Conservation (phyloP, 2,888 invertebrate genomes). For the Cotesia congregata region DNA sequence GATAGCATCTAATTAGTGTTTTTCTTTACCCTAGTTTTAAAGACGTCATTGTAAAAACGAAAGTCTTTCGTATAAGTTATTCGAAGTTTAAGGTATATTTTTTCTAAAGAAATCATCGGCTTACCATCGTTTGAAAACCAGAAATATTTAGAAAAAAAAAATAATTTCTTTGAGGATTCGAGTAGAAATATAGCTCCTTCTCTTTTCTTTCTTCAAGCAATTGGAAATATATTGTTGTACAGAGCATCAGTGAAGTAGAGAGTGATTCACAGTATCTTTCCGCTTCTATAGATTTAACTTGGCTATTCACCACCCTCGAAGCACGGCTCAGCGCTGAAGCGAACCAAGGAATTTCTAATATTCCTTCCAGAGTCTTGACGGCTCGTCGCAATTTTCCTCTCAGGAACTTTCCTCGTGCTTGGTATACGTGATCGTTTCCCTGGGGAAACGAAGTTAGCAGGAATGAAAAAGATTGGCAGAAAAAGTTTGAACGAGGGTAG, state of each 20-base stretch:
- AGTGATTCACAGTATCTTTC: conserved; percentile 24
- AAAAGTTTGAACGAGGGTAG: conserved; percentile 5
- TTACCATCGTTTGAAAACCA: no score
- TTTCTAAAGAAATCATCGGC: no score
- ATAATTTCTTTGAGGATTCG: neutral
- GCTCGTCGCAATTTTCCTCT: conserved; percentile 56
- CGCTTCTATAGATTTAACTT: conserved; percentile 12
- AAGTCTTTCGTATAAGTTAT: no score
- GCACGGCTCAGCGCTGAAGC: conserved; percentile 22
- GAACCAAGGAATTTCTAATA: conserved; percentile 54
- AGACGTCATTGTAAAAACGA: no score
- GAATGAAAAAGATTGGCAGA: conserved; percentile 20
- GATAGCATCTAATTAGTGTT: no score
- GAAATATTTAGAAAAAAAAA: neutral
- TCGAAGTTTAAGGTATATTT: no score
- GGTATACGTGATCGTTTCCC: conserved; percentile 52
- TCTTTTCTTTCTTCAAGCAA: neutral
- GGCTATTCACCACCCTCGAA: conserved; percentile 15
- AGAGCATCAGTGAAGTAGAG: conserved; percentile 6
- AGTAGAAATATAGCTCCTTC: neutral
- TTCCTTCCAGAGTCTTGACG: conserved; percentile 51
- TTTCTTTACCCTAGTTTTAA: no score
- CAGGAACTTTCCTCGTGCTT: conserved; percentile 49
- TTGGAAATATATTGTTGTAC: neutral
- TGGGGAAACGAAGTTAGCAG: conserved; percentile 42